A percentile compares a stretch with the other conserved stretches of the same genome.
These are phyloP conservation scores for Caenorhabditis zanzibari DNA, from an alignment of 2,888 invertebrate genomes.

Conservation along the genomic window DNA sequence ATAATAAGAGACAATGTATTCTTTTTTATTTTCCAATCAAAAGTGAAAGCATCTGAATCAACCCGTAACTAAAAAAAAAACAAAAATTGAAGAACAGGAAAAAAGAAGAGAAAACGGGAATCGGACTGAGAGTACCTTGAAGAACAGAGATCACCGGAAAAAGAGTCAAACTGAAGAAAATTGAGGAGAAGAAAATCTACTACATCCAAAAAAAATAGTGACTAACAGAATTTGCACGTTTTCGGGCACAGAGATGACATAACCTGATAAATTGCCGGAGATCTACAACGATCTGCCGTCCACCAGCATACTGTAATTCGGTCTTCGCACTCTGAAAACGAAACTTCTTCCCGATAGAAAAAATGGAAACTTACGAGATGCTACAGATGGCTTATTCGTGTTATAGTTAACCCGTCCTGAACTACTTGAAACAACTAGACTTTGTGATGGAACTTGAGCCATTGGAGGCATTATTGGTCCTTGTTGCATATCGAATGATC, in stretches of 20 bases:
- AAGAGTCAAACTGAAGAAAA: slow-evolving; percentile 37
- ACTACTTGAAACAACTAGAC: slow-evolving; percentile 59
- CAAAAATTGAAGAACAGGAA: neutral
- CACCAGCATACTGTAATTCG: slow-evolving; percentile 83
- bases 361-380: slow-evolving; percentile 26
- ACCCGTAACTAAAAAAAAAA: slow-evolving; percentile 43
- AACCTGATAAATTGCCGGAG: slow-evolving; percentile 81
- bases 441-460: slow-evolving; percentile 51
- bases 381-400: slow-evolving; percentile 30
- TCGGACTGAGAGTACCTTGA: slow-evolving; percentile 54
- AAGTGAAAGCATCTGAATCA: slow-evolving; percentile 45
- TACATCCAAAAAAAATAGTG: slow-evolving; percentile 1
- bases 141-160: slow-evolving; percentile 52
- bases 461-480: slow-evolving; percentile 46
- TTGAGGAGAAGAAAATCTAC: slow-evolving; percentile 9
- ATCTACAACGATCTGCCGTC: slow-evolving; percentile 82
- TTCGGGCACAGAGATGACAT: slow-evolving; percentile 82
- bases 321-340: slow-evolving; percentile 78
- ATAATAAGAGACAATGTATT: neutral
- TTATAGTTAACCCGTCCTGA: slow-evolving; percentile 55
- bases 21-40: slow-evolving; percentile 14
- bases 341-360: slow-evolving; percentile 8
- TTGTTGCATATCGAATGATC: slow-evolving; percentile 60
- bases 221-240: slow-evolving; percentile 81
- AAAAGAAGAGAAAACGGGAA: slow-evolving; percentile 19